Conservation (phyloP, 2,797 vertebrate genomes). For the Manis pentadactyla region DNA sequence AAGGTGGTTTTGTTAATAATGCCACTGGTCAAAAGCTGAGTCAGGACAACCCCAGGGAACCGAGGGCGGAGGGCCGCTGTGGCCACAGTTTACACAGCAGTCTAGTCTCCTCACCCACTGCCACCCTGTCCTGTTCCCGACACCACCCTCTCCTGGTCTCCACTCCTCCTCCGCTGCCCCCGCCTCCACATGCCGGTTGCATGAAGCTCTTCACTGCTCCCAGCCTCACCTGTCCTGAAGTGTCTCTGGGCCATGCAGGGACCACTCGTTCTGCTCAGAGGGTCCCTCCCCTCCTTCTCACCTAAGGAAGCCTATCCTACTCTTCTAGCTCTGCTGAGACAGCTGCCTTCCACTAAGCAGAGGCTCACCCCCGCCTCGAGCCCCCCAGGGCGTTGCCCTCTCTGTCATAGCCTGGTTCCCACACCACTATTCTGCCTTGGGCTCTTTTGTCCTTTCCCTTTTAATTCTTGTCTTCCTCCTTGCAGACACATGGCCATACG, state of each 20-base stretch:
- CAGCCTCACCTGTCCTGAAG: no score
- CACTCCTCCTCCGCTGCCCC: not conserved
- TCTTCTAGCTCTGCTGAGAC: rapidly evolving
- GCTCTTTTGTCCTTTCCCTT: not conserved
- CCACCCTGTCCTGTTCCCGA: not conserved
- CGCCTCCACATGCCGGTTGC: rapidly evolving
- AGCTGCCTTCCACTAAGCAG: not conserved
- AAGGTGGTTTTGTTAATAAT: not conserved
- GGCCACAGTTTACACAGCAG: no score
- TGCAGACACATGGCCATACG: no score
- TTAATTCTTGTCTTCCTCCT: not conserved
- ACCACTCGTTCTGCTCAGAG: not conserved
- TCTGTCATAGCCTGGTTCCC: no score
- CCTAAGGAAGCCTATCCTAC: no score
- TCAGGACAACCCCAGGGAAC: not conserved
- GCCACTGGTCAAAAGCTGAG: no score
- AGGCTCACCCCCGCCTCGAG: rapidly evolving
- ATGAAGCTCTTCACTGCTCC: not conserved
- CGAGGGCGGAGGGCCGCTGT: not conserved
- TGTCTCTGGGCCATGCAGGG: not conserved
- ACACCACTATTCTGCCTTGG: no score
- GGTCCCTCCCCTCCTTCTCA: not conserved
- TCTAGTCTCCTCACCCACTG: not conserved
- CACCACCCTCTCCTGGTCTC: not conserved
- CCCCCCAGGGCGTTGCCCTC: not conserved